These are phyloP conservation scores for Cassiopea andromeda DNA, from an alignment of 30 jellyfish, hydroid and myxozoan species.

Conservation along the genomic window DNA sequence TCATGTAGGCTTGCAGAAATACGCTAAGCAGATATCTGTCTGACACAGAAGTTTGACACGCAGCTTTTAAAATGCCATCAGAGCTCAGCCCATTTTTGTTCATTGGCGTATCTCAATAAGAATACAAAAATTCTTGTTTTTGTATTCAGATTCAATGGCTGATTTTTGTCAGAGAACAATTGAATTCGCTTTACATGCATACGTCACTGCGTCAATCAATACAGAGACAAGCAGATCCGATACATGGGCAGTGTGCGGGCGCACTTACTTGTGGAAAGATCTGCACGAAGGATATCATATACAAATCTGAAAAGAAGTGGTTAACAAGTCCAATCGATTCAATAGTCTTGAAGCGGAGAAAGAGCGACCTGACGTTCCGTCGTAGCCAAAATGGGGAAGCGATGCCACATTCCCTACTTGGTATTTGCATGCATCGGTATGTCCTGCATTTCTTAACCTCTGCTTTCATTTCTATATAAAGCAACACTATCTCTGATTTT, in stretches of 20 bases:
- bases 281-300: not conserved
- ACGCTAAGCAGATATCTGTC: too few species aligned
- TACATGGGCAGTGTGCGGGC: not conserved
- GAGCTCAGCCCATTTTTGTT: not conserved
- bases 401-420: not conserved
- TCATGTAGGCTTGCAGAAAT: too few species aligned
- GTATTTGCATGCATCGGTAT: not conserved
- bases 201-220: not conserved
- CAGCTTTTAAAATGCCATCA: not conserved
- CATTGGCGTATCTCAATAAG: not conserved
- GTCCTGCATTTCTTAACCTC: not conserved
- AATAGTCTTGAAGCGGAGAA: not conserved
- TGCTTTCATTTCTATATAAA: too few species aligned
- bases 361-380: not conserved
- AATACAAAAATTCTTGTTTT: not conserved
- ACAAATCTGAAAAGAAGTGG: not conserved
- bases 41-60: too few species aligned
- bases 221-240: not conserved
- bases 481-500: too few species aligned
- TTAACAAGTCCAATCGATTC: not conserved
- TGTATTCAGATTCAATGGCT: not conserved
- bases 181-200: not conserved
- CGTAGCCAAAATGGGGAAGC: not conserved
- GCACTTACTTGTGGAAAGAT: not conserved
- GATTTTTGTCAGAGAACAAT: not conserved